Evolutionary conservation across 2,113 vertebrate species (phyloP).

Genomic region (Uria lomvia): DNA sequence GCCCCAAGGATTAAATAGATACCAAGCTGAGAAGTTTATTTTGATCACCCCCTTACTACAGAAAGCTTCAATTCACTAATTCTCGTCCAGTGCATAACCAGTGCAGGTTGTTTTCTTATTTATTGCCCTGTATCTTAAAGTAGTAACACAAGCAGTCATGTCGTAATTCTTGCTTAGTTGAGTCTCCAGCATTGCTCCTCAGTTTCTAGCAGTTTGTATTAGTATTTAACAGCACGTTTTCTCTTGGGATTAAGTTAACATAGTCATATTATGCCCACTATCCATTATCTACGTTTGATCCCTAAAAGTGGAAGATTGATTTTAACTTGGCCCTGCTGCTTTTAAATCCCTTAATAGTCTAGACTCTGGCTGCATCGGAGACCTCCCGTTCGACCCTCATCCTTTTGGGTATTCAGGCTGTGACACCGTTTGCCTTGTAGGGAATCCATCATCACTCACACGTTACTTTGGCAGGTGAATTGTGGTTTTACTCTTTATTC

Average conservation of each 20-base stretch:
- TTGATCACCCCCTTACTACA: neutral
- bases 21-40: neutral
- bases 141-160: neutral
- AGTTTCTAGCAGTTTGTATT: neutral
- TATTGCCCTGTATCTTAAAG: neutral
- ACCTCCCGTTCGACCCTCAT: neutral
- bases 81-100: neutral
- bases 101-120: neutral
- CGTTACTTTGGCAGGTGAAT: neutral
- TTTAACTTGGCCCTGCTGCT: slow-evolving; percentile 20
- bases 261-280: neutral
- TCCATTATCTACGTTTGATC: neutral
- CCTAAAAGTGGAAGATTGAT: neutral
- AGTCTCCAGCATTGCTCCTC: neutral
- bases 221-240: neutral
- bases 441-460: neutral
- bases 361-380: neutral
- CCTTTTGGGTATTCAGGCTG: slow-evolving; percentile 1
- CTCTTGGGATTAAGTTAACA: neutral
- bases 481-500: neutral
- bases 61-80: neutral
- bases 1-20: neutral
- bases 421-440: neutral
- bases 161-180: neutral
- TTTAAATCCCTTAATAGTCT: slow-evolving; percentile 22